Evolutionary conservation across 2,797 vertebrate species (phyloP), one percentile per base, ranked within the genome.

Genomic region (Bradypus variegatus): DNA sequence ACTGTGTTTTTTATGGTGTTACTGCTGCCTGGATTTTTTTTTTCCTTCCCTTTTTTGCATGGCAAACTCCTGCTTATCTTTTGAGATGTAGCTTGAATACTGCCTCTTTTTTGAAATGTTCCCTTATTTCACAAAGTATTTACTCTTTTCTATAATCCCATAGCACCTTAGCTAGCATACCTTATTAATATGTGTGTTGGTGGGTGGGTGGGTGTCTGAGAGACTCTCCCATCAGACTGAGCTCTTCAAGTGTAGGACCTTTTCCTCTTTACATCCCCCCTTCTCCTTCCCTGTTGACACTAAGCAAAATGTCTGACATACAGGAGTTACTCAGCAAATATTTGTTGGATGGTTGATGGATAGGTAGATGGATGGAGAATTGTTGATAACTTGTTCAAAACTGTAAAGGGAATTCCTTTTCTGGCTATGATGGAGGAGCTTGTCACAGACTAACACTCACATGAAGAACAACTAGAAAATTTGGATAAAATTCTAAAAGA

Each of bases 41-140:
- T 55, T 38, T 64, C 19, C 80, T 45, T 89, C 36, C 18, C 18
- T 86, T 81, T 88, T 50, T 31, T 48, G 41, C 19, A 33, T 53
- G 36, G 14, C 48, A 78, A 67, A 86, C 38, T 92, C 45, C 18
- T 55, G 9, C 86, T 86, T 93, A 81, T 65, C 76, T 69, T 86
- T 21, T 77, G 55, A 86, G 58, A 50, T 58, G 18, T 38, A 72
- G 55, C 80, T 91, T 45, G 69, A 50, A 64, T 91, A 58, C 50
- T 91, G n/a, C 11, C 38, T 86, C 83, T 55, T 60, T 93, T 91
- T 50, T 87, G 48, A 92, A 83, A 36, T 79, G 11, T 55, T 64
- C 69, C 36, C n/a, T 82, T 33, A 86, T 45, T 92, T 45, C 18
- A 29, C n/a, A 53, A 67, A 41, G 23, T 76, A 69, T 69, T 69